Percentiles rank a stretch among this genome's conserved stretches.
These are phyloP conservation scores for Phrynosoma platyrhinos DNA, from an alignment of 2,113 vertebrate genomes.

Conservation along the genomic window DNA sequence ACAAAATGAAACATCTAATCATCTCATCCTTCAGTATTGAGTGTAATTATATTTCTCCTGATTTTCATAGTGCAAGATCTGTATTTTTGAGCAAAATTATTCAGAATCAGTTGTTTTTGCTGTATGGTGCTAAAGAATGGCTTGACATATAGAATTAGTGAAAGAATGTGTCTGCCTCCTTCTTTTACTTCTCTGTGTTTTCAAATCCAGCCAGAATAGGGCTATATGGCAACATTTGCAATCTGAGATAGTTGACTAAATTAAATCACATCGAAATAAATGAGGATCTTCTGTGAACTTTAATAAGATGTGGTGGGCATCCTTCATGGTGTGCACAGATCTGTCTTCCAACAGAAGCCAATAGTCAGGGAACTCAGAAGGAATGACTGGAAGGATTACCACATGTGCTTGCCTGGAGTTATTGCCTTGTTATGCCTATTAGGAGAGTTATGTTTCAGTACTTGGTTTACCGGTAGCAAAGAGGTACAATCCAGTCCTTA, in stretches of 20 bases:
- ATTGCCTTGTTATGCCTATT: too few species aligned
- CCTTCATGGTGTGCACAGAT: too few species aligned
- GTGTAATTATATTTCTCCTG: conserved; percentile 16
- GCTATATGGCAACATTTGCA: not conserved
- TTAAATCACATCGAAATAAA: not conserved
- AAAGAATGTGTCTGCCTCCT: not conserved
- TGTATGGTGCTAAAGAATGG: not conserved
- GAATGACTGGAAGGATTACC: too few species aligned
- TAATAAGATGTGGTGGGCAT: too few species aligned
- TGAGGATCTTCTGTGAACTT: not conserved
- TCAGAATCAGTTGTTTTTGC: not conserved
- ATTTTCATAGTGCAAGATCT: conserved; percentile 3
- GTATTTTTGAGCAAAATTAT: conserved; percentile 10
- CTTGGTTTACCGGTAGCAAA: too few species aligned
- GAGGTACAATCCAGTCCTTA: too few species aligned
- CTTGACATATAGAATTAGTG: not conserved
- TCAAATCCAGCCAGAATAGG: not conserved
- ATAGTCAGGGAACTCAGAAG: too few species aligned
- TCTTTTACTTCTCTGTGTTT: not conserved
- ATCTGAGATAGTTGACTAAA: not conserved
- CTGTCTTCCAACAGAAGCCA: too few species aligned
- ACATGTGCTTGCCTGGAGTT: too few species aligned
- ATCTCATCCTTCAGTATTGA: not conserved
- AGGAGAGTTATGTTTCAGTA: too few species aligned
- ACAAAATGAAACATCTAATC: conserved; percentile 12